Evolutionary conservation across 2,888 invertebrate species (phyloP).

Genomic region (Chironomus tentans): DNA sequence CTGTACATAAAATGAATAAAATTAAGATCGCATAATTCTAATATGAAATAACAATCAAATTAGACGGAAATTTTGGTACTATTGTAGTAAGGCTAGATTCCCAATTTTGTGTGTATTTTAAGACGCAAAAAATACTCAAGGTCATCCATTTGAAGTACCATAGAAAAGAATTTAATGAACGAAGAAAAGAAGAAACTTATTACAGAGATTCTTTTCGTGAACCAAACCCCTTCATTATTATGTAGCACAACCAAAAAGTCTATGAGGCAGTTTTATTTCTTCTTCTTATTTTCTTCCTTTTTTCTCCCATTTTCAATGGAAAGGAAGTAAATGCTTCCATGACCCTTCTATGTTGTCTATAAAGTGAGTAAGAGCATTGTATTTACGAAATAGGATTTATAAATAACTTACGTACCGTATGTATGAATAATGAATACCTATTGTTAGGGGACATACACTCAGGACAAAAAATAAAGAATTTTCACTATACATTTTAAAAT

Average conservation of each 20-base stretch:
- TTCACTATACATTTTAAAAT: too few relatives aligned
- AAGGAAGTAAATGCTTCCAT: not conserved
- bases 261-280: not conserved
- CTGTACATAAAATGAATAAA: too few relatives aligned
- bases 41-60: too few relatives aligned
- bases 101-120: too few relatives aligned
- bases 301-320: not conserved
- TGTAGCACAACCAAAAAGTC: not conserved
- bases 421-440: not conserved
- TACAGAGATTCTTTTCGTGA: too few relatives aligned
- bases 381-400: not conserved
- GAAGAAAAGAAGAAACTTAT: not conserved
- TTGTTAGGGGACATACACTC: not conserved
- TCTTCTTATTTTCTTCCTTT: too few relatives aligned
- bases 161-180: not conserved
- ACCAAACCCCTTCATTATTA: not conserved
- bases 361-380: slow-evolving; percentile 2
- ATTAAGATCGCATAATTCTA: too few relatives aligned
- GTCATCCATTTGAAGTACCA: not conserved
- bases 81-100: too few relatives aligned
- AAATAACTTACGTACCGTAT: not conserved
- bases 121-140: not conserved
- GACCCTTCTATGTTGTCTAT: slow-evolving; percentile 4
- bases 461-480: too few relatives aligned
- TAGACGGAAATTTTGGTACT: too few relatives aligned